These are phyloP conservation scores for Bos javanicus DNA, from an alignment of 2,113 vertebrate species.

Conservation along the genomic window DNA sequence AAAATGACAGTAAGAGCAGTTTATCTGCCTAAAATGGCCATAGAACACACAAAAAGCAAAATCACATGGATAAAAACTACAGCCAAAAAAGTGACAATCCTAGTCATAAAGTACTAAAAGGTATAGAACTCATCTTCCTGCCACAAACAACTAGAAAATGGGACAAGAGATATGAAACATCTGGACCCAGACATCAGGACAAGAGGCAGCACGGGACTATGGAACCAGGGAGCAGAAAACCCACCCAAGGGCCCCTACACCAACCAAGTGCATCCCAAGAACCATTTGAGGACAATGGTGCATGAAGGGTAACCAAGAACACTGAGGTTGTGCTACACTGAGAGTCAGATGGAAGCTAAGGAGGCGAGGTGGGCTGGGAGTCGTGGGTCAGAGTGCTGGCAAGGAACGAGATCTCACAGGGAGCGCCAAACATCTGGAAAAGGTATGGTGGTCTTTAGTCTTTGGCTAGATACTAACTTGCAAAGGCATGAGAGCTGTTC, in stretches of 20 bases:
- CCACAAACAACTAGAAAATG: background rate
- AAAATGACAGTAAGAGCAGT: background rate
- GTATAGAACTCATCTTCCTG: background rate
- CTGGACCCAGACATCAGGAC: background rate
- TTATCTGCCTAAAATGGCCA: background rate
- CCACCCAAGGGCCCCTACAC: rapidly evolving
- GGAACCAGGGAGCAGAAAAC: background rate
- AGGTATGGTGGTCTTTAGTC: background rate
- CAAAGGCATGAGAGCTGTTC: background rate
- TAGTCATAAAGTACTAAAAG: background rate
- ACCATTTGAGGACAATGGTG: background rate
- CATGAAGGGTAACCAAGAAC: background rate
- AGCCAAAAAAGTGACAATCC: background rate
- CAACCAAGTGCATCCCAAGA: too few relatives aligned
- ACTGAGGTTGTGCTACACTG: background rate
- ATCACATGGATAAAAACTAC: background rate
- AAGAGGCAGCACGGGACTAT: rapidly evolving
- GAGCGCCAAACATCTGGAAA: background rate
- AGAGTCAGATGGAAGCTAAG: background rate
- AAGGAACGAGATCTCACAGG: background rate
- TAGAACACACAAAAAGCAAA: background rate
- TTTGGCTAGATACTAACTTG: background rate
- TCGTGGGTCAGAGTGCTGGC: background rate
- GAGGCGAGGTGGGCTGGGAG: background rate
- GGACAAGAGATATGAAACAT: background rate